phyloP scores from a whole-genome alignment of 2,888 invertebrate species.

The Hirtodrosophila cameraria region DNA sequence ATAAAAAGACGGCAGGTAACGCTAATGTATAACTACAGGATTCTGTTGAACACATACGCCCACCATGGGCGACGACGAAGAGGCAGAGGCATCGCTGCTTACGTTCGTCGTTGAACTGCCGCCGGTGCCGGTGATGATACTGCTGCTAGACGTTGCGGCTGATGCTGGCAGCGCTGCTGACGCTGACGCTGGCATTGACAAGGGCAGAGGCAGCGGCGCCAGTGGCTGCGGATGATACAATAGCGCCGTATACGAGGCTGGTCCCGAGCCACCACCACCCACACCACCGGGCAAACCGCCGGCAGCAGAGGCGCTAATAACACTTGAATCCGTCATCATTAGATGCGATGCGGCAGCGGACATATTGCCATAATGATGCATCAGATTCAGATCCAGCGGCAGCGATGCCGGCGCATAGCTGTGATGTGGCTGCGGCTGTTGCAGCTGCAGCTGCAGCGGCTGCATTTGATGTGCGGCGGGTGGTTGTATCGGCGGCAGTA shows the following conservation, averaged over 20 bases:
- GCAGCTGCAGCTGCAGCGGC: slow-evolving; percentile 37
- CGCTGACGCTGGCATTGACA: slow-evolving; percentile 50
- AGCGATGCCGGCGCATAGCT: slow-evolving; percentile 83
- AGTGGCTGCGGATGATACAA: slow-evolving; percentile 69
- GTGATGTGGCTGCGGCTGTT: slow-evolving; percentile 62
- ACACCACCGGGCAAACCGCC: slow-evolving; percentile 74
- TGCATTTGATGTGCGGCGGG: slow-evolving; percentile 55
- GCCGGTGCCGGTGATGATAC: slow-evolving; percentile 11
- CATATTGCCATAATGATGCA: slow-evolving; percentile 73
- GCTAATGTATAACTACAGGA: slow-evolving; percentile 93
- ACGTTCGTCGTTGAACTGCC: slow-evolving; percentile 59
- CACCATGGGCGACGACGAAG: slow-evolving; percentile 92
- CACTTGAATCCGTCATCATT: slow-evolving; percentile 83
- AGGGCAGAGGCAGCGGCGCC: slow-evolving; percentile 56
- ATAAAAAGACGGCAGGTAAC: slow-evolving; percentile 58
- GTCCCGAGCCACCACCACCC: slow-evolving; percentile 59
- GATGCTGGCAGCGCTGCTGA: slow-evolving; percentile 37
- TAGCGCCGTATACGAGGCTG: slow-evolving; percentile 66
- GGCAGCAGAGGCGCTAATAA: slow-evolving; percentile 81
- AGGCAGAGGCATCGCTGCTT: slow-evolving; percentile 76
- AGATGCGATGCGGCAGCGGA: slow-evolving; percentile 81
- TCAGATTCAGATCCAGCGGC: slow-evolving; percentile 82
- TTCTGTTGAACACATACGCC: slow-evolving; percentile 96
- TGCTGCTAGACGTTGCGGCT: slow-evolving; percentile 24
- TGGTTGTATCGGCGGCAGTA: slow-evolving; percentile 45